Evolutionary conservation across 2,797 vertebrate species (phyloP).

Genomic region (Pseudochirops cupreus): DNA sequence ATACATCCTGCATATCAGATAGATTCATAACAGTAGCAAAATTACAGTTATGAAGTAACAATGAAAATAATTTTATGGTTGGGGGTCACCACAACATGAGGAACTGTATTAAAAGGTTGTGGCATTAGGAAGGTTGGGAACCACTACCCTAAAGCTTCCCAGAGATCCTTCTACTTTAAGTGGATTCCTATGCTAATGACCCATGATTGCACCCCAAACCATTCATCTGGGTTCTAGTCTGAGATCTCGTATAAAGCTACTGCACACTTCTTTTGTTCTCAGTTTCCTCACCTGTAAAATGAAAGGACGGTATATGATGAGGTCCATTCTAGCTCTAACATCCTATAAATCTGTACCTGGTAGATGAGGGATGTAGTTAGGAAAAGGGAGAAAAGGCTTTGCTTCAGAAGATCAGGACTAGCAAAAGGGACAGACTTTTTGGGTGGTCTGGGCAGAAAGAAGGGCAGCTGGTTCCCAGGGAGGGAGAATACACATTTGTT

Average conservation of each 20-base stretch:
- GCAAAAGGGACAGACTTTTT: conserved; percentile 2
- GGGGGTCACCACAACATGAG: no score
- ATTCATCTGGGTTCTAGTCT: not conserved
- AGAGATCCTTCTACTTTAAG: not conserved
- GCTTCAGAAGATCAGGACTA: conserved; percentile 12
- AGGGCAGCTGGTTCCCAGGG: conserved; percentile 8
- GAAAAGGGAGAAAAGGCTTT: conserved; percentile 48
- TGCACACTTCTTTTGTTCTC: not conserved
- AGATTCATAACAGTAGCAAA: no score
- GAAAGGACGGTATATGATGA: not conserved
- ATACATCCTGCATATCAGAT: no score
- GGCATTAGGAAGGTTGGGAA: no score
- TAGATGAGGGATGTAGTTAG: not conserved
- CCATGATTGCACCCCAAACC: not conserved
- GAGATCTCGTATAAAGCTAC: not conserved
- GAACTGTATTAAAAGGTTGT: no score
- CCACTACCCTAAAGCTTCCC: not conserved
- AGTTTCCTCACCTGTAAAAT: not conserved
- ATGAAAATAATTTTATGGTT: no score
- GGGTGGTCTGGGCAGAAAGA: conserved; percentile 26
- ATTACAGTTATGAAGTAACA: no score
- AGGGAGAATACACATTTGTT: not conserved
- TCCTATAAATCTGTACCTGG: not conserved
- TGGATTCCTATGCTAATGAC: not conserved
- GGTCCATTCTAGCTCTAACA: not conserved